Percentiles rank a stretch among this genome's conserved stretches.
Conservation (phyloP, 35 echinoderm and acorn worm genomes). For the Lytechinus pictus region DNA sequence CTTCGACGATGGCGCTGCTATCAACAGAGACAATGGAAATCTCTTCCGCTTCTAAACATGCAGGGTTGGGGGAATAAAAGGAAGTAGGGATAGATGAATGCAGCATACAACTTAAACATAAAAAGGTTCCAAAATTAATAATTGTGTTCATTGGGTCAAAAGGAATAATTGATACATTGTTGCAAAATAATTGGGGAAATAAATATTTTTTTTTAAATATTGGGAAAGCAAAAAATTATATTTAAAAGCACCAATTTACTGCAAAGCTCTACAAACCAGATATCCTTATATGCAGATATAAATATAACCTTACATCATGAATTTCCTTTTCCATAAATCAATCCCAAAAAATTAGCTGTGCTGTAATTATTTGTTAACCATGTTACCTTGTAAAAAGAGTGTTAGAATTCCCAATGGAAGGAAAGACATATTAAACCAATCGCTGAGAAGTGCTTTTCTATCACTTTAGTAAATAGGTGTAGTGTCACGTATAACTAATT, state of each 20-base stretch:
- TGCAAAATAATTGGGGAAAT: too few relatives aligned
- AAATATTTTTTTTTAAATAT: too few relatives aligned
- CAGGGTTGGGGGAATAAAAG: neutral
- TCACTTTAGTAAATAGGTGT: neutral
- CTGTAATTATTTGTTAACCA: neutral
- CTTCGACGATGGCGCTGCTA: conserved; percentile 52
- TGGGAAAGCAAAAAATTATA: too few relatives aligned
- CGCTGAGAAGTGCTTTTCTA: neutral
- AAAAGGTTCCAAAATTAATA: too few relatives aligned
- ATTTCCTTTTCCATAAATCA: neutral
- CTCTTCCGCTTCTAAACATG: conserved; percentile 57
- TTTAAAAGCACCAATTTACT: too few relatives aligned
- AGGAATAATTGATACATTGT: too few relatives aligned
- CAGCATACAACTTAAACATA: neutral
- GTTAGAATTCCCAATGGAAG: neutral
- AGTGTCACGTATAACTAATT: neutral
- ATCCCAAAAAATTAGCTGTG: neutral
- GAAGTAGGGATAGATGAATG: conserved; percentile 22
- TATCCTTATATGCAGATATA: neutral
- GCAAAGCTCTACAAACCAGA: neutral
- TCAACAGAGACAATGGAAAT: conserved; percentile 64
- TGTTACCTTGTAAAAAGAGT: neutral
- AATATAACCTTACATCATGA: neutral
- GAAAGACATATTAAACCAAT: neutral
- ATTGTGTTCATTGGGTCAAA: too few relatives aligned